These are phyloP conservation scores for Kryptolebias marmoratus DNA, from an alignment of 2,113 vertebrate species.

Conservation along the genomic window DNA sequence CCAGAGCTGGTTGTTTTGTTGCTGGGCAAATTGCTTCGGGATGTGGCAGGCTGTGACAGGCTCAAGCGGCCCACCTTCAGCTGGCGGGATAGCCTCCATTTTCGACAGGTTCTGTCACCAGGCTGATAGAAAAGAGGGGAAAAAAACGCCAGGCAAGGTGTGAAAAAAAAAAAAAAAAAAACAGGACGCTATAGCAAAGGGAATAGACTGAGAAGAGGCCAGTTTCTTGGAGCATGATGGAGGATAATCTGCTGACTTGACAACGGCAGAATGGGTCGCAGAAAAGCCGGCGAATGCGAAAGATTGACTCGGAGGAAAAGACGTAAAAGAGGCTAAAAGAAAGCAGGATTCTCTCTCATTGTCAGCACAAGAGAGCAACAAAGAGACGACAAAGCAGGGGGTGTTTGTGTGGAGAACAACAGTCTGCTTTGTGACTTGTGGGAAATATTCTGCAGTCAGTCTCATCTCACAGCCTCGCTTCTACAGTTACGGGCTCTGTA, in stretches of 20 bases:
- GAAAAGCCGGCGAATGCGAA: slow-evolving; percentile 33
- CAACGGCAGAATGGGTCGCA: slow-evolving; percentile 38
- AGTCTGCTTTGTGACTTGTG: slow-evolving; percentile 14
- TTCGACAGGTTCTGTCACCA: slow-evolving; percentile 26
- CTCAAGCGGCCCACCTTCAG: slow-evolving; percentile 23
- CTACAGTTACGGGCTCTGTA: background rate
- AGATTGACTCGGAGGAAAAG: slow-evolving; percentile 21
- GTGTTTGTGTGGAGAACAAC: slow-evolving; percentile 10
- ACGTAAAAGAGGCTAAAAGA: slow-evolving; percentile 28
- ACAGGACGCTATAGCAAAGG: background rate
- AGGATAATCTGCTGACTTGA: slow-evolving; percentile 40
- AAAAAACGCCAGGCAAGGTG: slow-evolving; percentile 35
- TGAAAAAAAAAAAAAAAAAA: background rate
- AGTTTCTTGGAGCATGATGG: slow-evolving; percentile 24
- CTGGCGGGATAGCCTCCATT: slow-evolving; percentile 26
- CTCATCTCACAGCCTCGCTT: background rate
- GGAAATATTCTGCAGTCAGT: slow-evolving; percentile 30
- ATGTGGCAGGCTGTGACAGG: slow-evolving; percentile 38
- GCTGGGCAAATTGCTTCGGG: slow-evolving; percentile 1
- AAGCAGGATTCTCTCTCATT: slow-evolving; percentile 21
- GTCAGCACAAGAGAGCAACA: background rate
- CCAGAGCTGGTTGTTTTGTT: slow-evolving; percentile 12
- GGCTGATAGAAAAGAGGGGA: slow-evolving; percentile 24
- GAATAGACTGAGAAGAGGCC: background rate
- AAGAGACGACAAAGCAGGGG: slow-evolving; percentile 23